These are phyloP conservation scores for Meganola albula DNA, from an alignment of 2,888 invertebrate species.

Conservation along the genomic window DNA sequence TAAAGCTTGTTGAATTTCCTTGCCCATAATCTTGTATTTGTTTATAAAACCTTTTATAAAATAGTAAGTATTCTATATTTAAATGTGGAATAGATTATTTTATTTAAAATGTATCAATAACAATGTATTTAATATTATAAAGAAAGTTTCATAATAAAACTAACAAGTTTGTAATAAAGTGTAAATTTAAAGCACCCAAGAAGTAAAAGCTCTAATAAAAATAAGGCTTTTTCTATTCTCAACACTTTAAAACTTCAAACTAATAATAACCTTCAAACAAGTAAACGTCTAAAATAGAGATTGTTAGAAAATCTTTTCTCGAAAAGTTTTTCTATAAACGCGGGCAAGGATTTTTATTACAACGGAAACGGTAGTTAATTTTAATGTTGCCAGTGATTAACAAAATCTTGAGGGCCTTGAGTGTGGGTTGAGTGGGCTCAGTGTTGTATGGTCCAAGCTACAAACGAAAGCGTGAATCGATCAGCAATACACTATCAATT, in stretches of 20 bases:
- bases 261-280: constrained; percentile 4
- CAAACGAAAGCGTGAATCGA: constrained; percentile 23
- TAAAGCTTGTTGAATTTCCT: no score
- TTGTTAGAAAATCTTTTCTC: constrained; percentile 27
- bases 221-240: no score
- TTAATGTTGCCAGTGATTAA: constrained; percentile 70
- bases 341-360: constrained; percentile 47
- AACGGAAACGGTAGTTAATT: constrained; percentile 62
- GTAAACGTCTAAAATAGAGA: constrained; percentile 14
- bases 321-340: constrained; percentile 33
- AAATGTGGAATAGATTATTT: no score
- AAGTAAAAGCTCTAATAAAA: no score
- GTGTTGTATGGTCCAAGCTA: constrained; percentile 23
- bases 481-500: no score
- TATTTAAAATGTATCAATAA: no score
- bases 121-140: no score
- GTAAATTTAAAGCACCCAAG: no score
- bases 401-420: constrained; percentile 67
- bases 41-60: background rate
- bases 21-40: background rate
- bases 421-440: constrained; percentile 51
- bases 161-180: no score
- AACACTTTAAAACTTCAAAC: no score
- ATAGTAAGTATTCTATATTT: no score
- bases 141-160: no score